Evolutionary conservation across 1,140 invertebrate genomes (phyloP).

Genomic region (Conus betulinus): DNA sequence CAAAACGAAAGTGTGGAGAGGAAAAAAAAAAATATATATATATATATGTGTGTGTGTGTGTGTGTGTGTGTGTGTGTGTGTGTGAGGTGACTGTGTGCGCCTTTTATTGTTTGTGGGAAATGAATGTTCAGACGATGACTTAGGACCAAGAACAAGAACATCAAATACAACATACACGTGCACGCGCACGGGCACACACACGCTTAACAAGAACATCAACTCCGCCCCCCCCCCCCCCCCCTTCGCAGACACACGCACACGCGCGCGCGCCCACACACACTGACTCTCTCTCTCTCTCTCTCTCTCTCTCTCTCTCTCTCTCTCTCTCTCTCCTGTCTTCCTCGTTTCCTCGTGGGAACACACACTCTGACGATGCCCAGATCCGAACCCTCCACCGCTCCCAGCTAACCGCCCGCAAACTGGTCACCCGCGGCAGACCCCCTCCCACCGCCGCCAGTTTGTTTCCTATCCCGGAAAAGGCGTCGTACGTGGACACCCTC

Average conservation of each 20-base stretch:
- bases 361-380: conserved; percentile 9
- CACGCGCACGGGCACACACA: background rate
- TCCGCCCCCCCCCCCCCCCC: no score
- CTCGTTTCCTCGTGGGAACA: background rate
- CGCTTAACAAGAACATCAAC: background rate
- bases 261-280: background rate
- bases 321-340: background rate
- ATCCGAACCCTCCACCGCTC: conserved; percentile 1
- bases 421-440: conserved; percentile 8
- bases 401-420: conserved; percentile 24
- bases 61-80: no score
- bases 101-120: no score
- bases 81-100: no score
- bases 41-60: no score
- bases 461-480: conserved; percentile 28
- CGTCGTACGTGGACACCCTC: conserved; percentile 40
- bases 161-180: background rate
- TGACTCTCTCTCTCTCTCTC: no score
- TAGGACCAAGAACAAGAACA: no score
- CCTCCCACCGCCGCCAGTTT: conserved; percentile 20
- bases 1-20: no score
- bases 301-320: no score
- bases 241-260: background rate
- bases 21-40: no score
- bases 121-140: no score